Evolutionary conservation across 2,797 vertebrate genomes (phyloP).

Genomic region (Glyptemys insculpta): DNA sequence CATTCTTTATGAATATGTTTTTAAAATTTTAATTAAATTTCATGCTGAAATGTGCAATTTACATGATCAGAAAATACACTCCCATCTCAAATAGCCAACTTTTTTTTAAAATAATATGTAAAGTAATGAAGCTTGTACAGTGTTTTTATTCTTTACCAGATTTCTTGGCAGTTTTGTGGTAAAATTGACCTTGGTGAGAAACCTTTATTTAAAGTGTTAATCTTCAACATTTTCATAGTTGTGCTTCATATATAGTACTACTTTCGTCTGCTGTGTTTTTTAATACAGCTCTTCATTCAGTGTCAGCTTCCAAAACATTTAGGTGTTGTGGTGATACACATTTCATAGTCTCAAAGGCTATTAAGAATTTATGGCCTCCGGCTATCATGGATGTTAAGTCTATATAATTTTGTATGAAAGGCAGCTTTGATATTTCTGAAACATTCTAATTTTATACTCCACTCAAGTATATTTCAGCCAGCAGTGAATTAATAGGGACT

Average conservation of each 20-base stretch:
- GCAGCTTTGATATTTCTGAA: background rate
- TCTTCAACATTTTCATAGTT: background rate
- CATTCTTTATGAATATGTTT: background rate
- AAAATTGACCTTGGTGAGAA: background rate
- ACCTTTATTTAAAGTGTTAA: background rate
- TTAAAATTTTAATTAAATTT: background rate
- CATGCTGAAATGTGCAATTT: background rate
- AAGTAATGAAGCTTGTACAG: background rate
- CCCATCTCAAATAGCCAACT: background rate
- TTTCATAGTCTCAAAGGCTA: background rate
- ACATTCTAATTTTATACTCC: background rate
- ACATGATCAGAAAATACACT: background rate
- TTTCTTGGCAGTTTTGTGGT: background rate
- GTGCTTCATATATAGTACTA: background rate
- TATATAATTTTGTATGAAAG: background rate
- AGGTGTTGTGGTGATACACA: background rate
- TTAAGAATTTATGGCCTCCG: background rate
- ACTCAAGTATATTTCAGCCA: background rate
- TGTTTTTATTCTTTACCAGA: background rate
- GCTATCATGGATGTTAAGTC: background rate
- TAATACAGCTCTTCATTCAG: background rate
- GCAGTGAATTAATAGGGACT: background rate
- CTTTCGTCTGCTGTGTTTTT: background rate
- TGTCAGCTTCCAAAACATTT: background rate
- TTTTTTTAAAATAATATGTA: background rate